Evolutionary conservation across 1,140 invertebrate species (phyloP), one percentile per base, ranked within the genome.

Genomic region (silkworm (Bombyx mori)): DNA sequence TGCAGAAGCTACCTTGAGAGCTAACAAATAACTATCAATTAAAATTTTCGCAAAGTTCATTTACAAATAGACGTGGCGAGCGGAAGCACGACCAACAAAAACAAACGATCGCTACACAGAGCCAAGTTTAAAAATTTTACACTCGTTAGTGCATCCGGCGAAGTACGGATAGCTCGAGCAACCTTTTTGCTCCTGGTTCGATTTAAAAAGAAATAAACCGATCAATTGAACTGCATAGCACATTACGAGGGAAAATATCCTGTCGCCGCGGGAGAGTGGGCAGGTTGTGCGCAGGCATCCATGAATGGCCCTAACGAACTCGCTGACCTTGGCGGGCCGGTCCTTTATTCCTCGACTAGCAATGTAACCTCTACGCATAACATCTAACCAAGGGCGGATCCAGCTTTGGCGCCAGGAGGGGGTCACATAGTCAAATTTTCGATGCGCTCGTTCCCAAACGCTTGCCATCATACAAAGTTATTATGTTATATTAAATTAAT

Each of bases 121-220:
- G 74, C 68, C 61, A 67, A 68, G 62, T 63, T 73, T 73, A 76
- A 82, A 81, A 82, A 79, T 65, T 63, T 69, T 73, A 77, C 71
- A 80, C 79, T 86, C 83, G 79, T 84, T 84, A 86, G 81, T 73
- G 78, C 79, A 86, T 86, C 82, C 82, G 81, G 79, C 79, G 79
- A 77, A 82, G 77, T 84, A 79, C 79, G 77, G 12, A 84, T 79
- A 77, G 78, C 68, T 65, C 66, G 67, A 58, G 65, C 66, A 51
- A 66, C 58, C 65, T 82, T 85, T 84, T 83, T 83, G 72, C 72
- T 61, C 52, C 35, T 46, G 61, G 71, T 68, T 65, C 65, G 72
- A 77, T 68, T 74, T 54, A 73, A 79, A 82, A 78, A 79, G 64
- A 63, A 68, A 60, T 56, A 77, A 75, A 78, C 69, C 63, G 69